A percentile compares a stretch with the other conserved stretches of the same genome.
These are phyloP conservation scores for Caradrina kadenii DNA, from an alignment of 2,888 invertebrate genomes.

Conservation along the genomic window DNA sequence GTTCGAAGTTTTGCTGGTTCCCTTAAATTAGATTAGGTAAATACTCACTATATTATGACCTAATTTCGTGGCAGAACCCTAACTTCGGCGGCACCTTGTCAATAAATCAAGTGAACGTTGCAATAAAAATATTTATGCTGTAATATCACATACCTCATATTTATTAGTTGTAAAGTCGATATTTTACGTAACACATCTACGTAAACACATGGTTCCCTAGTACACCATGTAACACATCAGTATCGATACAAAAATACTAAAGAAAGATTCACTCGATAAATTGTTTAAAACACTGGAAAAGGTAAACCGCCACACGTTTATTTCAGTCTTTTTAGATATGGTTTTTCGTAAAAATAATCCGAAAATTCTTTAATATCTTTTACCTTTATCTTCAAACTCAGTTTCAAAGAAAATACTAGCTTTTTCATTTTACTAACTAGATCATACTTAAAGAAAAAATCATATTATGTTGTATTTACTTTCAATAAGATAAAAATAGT, in stretches of 20 bases:
- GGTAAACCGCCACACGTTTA: too few species aligned
- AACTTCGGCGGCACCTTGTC: constrained; percentile 68
- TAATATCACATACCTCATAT: constrained; percentile 54
- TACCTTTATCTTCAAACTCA: too few species aligned
- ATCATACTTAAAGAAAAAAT: constrained; percentile 17
- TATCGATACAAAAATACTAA: not conserved
- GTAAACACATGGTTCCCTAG: constrained; percentile 36
- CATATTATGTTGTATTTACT: constrained; percentile 14
- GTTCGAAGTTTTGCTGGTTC: too few species aligned
- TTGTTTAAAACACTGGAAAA: not conserved
- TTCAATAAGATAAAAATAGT: constrained; percentile 22
- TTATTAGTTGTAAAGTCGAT: constrained; percentile 55
- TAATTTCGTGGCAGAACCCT: constrained; percentile 63
- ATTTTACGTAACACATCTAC: constrained; percentile 51
- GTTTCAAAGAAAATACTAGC: too few species aligned
- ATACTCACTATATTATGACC: constrained; percentile 4
- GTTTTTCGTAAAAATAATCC: too few species aligned
- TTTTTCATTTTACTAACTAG: not conserved
- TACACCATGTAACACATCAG: not conserved
- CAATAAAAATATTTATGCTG: constrained; percentile 71
- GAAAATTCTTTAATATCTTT: too few species aligned
- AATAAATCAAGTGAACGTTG: constrained; percentile 73
- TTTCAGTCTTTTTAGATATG: too few species aligned
- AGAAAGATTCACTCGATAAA: not conserved
- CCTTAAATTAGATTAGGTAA: too few species aligned